These are phyloP conservation scores for Amphilophus citrinellus DNA, from an alignment of 2,113 vertebrate species.

Conservation along the genomic window DNA sequence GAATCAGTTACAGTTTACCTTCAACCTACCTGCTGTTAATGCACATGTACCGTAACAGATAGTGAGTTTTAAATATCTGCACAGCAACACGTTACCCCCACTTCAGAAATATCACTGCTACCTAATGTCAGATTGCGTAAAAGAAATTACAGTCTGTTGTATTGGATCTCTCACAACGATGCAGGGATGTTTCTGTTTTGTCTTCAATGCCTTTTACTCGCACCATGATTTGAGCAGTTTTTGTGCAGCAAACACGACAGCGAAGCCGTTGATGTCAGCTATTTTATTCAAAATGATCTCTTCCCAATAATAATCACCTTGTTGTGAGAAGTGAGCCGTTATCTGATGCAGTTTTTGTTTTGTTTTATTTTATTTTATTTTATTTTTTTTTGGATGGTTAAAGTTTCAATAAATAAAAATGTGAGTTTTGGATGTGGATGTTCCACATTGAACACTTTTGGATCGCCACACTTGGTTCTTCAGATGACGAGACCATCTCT, in stretches of 20 bases:
- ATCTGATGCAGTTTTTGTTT: slow-evolving; percentile 30
- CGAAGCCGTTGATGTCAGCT: slow-evolving; percentile 28
- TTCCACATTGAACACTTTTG: slow-evolving; percentile 17
- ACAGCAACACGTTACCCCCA: slow-evolving; percentile 6
- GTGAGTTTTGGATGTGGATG: slow-evolving; percentile 33
- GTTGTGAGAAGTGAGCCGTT: slow-evolving; percentile 32
- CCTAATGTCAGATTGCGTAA: neutral
- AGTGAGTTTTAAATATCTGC: slow-evolving; percentile 17
- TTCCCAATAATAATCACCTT: slow-evolving; percentile 5
- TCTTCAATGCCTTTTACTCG: neutral
- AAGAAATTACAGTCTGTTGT: neutral
- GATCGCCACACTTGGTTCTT: neutral
- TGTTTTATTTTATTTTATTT: neutral
- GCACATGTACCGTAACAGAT: slow-evolving; percentile 21
- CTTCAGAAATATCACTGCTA: neutral
- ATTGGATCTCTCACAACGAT: neutral
- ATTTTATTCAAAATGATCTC: slow-evolving; percentile 19
- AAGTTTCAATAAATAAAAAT: slow-evolving; percentile 66
- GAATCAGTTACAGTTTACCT: slow-evolving; percentile 8
- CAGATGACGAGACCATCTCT: neutral
- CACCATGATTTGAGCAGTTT: neutral
- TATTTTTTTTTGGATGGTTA: slow-evolving; percentile 3
- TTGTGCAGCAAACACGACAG: slow-evolving; percentile 2
- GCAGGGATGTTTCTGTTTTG: neutral
- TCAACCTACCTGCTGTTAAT: slow-evolving; percentile 39